Percentiles rank a stretch among this genome's conserved stretches.
These are phyloP conservation scores for Tympanuchus pallidicinctus DNA, from an alignment of 2,113 vertebrate species.

Conservation along the genomic window DNA sequence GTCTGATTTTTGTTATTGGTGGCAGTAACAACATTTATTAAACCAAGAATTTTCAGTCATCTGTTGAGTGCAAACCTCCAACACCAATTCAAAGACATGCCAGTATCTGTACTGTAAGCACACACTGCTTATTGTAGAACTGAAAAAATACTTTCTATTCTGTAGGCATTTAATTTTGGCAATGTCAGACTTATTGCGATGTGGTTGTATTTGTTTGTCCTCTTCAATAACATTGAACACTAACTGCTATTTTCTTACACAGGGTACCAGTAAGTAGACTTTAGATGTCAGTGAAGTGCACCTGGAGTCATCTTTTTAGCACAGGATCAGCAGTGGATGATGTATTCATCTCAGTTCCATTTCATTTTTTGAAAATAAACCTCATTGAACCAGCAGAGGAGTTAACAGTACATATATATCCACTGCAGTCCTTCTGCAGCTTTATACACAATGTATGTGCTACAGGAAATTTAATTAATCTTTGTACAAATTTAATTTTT, in stretches of 20 bases:
- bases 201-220: neutral
- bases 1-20: neutral
- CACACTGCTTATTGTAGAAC: conserved; percentile 24
- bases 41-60: neutral
- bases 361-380: neutral
- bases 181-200: neutral
- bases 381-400: neutral
- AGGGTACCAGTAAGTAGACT: neutral
- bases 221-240: neutral
- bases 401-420: neutral
- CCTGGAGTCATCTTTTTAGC: neutral
- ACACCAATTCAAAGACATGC: neutral
- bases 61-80: neutral
- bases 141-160: conserved; percentile 50
- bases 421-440: neutral
- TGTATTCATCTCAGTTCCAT: neutral
- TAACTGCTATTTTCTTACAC: neutral
- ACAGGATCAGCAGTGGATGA: neutral
- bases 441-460: neutral
- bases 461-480: neutral
- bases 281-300: neutral
- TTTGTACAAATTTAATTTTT: neutral
- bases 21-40: neutral
- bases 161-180: neutral
- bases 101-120: conserved; percentile 1